A percentile compares a stretch with the other conserved stretches of the same genome.
Conservation (phyloP, 92 coral and sea anemone genomes). For the Porites cylindrica region DNA sequence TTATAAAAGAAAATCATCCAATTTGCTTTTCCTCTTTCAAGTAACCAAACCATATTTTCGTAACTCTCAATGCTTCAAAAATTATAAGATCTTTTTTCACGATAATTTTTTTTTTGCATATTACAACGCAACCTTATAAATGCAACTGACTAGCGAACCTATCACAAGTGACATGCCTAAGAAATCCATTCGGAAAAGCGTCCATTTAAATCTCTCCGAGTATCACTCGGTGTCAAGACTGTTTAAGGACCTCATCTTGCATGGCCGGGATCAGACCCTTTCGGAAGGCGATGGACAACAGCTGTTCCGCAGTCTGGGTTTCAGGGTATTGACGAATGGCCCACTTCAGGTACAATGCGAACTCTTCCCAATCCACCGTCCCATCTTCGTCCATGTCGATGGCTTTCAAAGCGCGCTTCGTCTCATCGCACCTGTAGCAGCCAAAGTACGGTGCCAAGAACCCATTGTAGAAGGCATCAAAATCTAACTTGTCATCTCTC, state of each 20-base stretch:
- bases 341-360: slow-evolving; percentile 81
- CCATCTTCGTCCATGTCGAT: slow-evolving; percentile 85
- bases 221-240: background rate
- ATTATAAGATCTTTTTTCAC: too few species aligned
- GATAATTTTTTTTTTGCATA: too few species aligned
- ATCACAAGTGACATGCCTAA: too few species aligned
- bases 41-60: too few species aligned
- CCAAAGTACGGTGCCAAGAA: slow-evolving; percentile 77
- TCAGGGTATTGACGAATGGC: slow-evolving; percentile 78
- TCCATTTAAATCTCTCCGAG: too few species aligned
- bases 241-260: slow-evolving; percentile 9
- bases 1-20: too few species aligned
- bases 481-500: slow-evolving; percentile 58
- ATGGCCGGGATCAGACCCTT: slow-evolving; percentile 63
- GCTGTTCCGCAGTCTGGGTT: slow-evolving; percentile 59
- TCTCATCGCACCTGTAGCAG: slow-evolving; percentile 73
- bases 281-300: slow-evolving; percentile 66
- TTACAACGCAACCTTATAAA: too few species aligned
- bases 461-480: slow-evolving; percentile 76
- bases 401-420: slow-evolving; percentile 71
- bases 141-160: too few species aligned
- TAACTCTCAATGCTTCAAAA: too few species aligned
- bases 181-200: too few species aligned
- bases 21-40: too few species aligned
- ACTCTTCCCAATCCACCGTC: slow-evolving; percentile 80